Base-by-base conservation (phyloP, 2,888 invertebrate genomes). In the Galeopsomyia nigrocyanea region DNA sequence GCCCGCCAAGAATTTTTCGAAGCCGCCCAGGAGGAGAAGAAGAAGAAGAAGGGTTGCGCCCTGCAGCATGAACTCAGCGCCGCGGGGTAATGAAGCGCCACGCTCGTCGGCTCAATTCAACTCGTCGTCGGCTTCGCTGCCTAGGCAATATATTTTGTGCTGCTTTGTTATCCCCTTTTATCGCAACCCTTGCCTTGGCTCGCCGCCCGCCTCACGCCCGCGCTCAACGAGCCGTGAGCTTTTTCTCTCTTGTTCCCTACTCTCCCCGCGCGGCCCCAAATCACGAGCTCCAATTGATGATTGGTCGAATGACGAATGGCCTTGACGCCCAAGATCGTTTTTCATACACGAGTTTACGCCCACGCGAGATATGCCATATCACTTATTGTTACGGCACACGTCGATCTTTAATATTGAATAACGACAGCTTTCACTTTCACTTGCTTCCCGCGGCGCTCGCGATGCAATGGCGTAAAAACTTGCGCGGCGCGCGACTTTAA, bases 81-180 rank as follows among this genome's bases (percentile, higher is more conserved):
- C 78, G 7, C 3, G 81, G 78, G 79, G 81, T 86, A 85, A 86
- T 86, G 85, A 86, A 85, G 82, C 83, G 78, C 79, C 77, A 31
- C 22, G 56, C 21, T 46, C 51, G 50, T 3, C 26, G 14, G 13
- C 26, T 21, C 2, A 79, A 76, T 80, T 80, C 79, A 83, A 83
- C 85, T 82, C 84, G 83, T 86, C 85, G 81, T 85, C 85, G 83
- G 82, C 46, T 19, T 26, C 83, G 82, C 82, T 81, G 82, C 82
- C 82, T 83, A 80, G 80, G 39, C 16, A 82, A 83, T 85, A 84
- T 84, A 85, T 84, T 85, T 85, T 85, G 85, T 79, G 84, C 76
- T 84, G 83, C 85, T 85, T 85, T 84, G 84, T 86, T 82, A 78
- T 81, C 81, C 75, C 76, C 68, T 13, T 39, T 39, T 62, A 75